Conservation (phyloP, 2,888 invertebrate genomes). For the Thymelicus lineola region DNA sequence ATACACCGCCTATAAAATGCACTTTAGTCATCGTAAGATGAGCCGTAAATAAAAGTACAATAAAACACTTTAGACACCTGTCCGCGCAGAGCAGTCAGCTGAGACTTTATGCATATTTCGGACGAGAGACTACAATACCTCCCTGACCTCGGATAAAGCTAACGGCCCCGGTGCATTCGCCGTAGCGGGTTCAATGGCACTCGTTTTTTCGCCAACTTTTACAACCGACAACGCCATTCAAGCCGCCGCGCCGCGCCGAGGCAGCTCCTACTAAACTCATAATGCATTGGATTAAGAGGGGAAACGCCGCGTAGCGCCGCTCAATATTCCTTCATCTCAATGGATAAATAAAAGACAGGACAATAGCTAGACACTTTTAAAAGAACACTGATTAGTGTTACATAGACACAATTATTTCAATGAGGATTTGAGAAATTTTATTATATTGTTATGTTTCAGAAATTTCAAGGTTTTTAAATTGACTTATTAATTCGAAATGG, state of each 20-base stretch:
- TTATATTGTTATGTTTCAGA: too few relatives aligned
- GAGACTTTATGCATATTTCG: slow-evolving; percentile 56
- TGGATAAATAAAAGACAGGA: slow-evolving; percentile 18
- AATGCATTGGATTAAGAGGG: slow-evolving; percentile 44
- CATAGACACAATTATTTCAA: not conserved
- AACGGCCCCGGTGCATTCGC: slow-evolving; percentile 75
- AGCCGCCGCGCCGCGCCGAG: slow-evolving; percentile 45
- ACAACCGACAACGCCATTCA: slow-evolving; percentile 61
- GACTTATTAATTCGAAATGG: too few relatives aligned
- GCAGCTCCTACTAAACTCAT: slow-evolving; percentile 37
- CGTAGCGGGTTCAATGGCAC: slow-evolving; percentile 71
- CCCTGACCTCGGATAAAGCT: slow-evolving; percentile 78
- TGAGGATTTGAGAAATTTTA: too few relatives aligned
- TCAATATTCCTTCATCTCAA: slow-evolving; percentile 33
- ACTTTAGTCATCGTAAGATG: slow-evolving; percentile 1
- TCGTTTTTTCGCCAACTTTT: slow-evolving; percentile 70
- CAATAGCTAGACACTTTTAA: slow-evolving; percentile 16
- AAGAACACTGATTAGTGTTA: slow-evolving; percentile 10
- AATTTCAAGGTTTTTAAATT: too few relatives aligned
- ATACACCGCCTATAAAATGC: not conserved
- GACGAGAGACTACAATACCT: slow-evolving; percentile 51
- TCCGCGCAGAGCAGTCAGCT: slow-evolving; percentile 50
- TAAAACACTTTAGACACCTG: slow-evolving; percentile 40
- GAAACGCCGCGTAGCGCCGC: slow-evolving; percentile 3
- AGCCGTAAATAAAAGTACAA: slow-evolving; percentile 40